Base-by-base conservation (phyloP, 2,888 invertebrate genomes). In the Operophtera brumata region DNA sequence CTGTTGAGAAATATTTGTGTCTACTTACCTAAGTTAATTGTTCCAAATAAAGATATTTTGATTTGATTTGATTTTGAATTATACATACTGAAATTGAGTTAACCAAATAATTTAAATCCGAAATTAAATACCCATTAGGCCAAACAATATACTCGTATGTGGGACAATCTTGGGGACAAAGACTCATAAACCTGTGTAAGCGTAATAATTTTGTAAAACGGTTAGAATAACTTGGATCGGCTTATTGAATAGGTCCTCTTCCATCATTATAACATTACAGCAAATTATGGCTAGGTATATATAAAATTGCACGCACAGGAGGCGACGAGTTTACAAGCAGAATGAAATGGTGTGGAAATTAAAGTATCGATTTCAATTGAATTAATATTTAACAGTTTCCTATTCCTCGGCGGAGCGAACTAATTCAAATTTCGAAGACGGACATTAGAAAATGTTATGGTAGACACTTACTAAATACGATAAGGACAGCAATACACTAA, bases 181-280 rank as follows among this genome's bases (percentile, higher is more conserved):
- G 30, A 25, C 41, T 28, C 8, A 10, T 26, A 7, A 12, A 11
- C 41, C 5, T 6, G 12, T 28, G 11, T 4, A 2, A 10, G n/a
- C n/a, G n/a, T n/a, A 26, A 12, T 6, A 26, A 12, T 36, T 36
- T 36, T 20, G 10, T 39, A 9, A 30, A 7, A 8, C 26, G 7
- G 30, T 14, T 32, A 14, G 9, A 20, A 9, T 14, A 4, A 34
- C 2, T 14, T 11, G 13, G 8, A 35, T 12, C 34, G 8, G 3
- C 8, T 48, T 25, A 39, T 30, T 37, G 42, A 20, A 28, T 41
- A 44, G 40, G 36, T 12, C n/a, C 46, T 36, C 25, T 10, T 13
- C 32, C 47, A 34, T 47, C 45, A 57, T 59, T 57, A 57, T 51
- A 32, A 53, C 45, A 49, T 58, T 56, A 45, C 20, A 42, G 50